Evolutionary conservation across 2,888 invertebrate genomes (phyloP), one percentile per base, ranked within the genome.

Genomic region (Rhamphomyia laevipes): DNA sequence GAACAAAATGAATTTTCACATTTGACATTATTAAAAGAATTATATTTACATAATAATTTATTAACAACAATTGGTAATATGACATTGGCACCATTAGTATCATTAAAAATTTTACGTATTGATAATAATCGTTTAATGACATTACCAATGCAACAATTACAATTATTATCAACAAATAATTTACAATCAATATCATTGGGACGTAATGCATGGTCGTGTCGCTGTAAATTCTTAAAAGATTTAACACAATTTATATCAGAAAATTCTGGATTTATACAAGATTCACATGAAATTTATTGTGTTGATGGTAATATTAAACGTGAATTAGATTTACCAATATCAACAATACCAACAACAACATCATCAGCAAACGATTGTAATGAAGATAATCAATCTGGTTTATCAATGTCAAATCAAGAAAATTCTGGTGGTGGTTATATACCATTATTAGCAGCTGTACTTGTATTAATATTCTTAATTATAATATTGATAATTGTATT

Each of bases 201-300:
- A 13, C 81, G 84, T 59, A 93, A 93, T 69, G 78, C 82, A 53
- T 93, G 92, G 92, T 86, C 86, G 40, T 93, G 93, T 65, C 83
- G 88, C 59, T 93, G 93, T 72, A 84, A 86, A 65, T 91, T 88
- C 72, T 76, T 92, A 60, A 85, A 87, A 68, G 85, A 86, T 61
- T 74, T 90, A 58, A 86, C 88, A 51, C 77, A 82, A 56, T 91
- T 88, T 78, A 81, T 89, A 53, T 78, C 82, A 33, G 86, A 87
- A 65, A 87, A 87, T 66, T 81, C 83, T 52, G 79, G 83, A 66
- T 84, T 84, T 71, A 82, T 89, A 57, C 74, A 84, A 53, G 89
- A 89, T 66, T 78, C 82, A 56, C 77, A 78, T 56, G 86, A 86
- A 61, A 81, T 89, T 59, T 85, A 82, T 78, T 89, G 89, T 70